Base-by-base conservation (phyloP, 2,888 invertebrate species). In the Cremastinae sp. region DNA sequence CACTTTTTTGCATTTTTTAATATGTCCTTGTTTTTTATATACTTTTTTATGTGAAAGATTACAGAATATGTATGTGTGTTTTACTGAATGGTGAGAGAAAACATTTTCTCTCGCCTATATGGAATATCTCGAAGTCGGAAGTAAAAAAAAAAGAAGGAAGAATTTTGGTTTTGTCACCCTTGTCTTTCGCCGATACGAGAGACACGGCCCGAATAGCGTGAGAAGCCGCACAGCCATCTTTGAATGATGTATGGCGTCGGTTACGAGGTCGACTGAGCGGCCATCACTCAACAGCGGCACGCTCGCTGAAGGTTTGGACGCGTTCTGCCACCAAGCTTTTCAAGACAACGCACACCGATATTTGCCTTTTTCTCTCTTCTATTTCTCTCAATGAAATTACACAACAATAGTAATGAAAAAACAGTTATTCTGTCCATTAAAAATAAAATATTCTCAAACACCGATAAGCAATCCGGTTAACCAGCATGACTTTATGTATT, bases 241-340 rank as follows among this genome's bases (percentile, higher is more conserved):
- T 91, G 91, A 91, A 91, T 91, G 91, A 91, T 91, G 90, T 91
- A 91, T 91, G 91, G 91, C 91, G 90, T 90, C 90, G 91, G 91
- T 91, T 91, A 91, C 90, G 89, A 90, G 90, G 91, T 91, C 90
- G 91, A 87, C 90, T 90, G 89, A 89, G 91, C 91, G 90, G 90
- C 91, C 91, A 91, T 91, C 91, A 91, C 91, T 91, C 91, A 91
- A 91, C 86, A 82, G 69, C 73, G 70, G 53, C 65, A 66, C 70
- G 65, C 55, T 49, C 47, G 64, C 47, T 64, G 72, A 74, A 77
- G 76, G 69, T 61, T 73, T 41, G 61, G 53, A 62, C 53, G 20
- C 74, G 78, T 83, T 80, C 74, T 78, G 71, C 75, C 75, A 70
- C 12, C 41, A 39, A 73, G 69, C 73, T 69, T 76, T 69, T 56